Conservation (phyloP, 2,797 vertebrate species). For the Arrhamphus sclerolepis region DNA sequence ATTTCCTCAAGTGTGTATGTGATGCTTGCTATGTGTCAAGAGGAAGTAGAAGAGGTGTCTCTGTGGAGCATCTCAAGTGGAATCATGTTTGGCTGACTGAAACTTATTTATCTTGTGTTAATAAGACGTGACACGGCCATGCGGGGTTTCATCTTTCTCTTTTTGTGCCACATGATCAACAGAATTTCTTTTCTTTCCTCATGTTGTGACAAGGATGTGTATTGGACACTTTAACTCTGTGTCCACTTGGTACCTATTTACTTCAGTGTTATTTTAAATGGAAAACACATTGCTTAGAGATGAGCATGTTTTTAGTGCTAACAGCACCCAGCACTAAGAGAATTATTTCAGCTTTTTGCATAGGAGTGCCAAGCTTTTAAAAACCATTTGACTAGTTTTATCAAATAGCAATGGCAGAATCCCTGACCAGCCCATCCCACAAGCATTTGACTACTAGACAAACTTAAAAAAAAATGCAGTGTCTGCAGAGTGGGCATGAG, state of each 20-base stretch:
- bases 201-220: slow-evolving; percentile 39
- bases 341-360: slow-evolving; percentile 31
- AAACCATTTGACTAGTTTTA: slow-evolving; percentile 12
- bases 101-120: slow-evolving; percentile 55
- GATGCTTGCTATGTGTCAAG: slow-evolving; percentile 16
- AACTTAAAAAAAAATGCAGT: slow-evolving; percentile 24
- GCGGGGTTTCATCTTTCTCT: slow-evolving; percentile 37
- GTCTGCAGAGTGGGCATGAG: slow-evolving; percentile 8
- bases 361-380: slow-evolving; percentile 41
- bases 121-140: slow-evolving; percentile 34
- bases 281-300: slow-evolving; percentile 25
- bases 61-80: slow-evolving; percentile 7
- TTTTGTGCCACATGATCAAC: slow-evolving; percentile 74
- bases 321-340: slow-evolving; percentile 36
- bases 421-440: slow-evolving; percentile 31
- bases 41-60: slow-evolving; percentile 12
- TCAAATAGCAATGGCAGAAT: slow-evolving; percentile 24
- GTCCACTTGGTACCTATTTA: slow-evolving; percentile 14
- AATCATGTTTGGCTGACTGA: slow-evolving; percentile 15
- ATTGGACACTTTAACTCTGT: slow-evolving; percentile 22
- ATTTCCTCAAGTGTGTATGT: neutral
- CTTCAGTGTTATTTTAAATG: too few species aligned
- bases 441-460: slow-evolving; percentile 30
- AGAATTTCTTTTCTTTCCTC: neutral
- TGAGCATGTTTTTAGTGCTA: slow-evolving; percentile 40